Base-by-base conservation (phyloP, 1,140 invertebrate genomes). In the Anagrus nilaparvatae region DNA sequence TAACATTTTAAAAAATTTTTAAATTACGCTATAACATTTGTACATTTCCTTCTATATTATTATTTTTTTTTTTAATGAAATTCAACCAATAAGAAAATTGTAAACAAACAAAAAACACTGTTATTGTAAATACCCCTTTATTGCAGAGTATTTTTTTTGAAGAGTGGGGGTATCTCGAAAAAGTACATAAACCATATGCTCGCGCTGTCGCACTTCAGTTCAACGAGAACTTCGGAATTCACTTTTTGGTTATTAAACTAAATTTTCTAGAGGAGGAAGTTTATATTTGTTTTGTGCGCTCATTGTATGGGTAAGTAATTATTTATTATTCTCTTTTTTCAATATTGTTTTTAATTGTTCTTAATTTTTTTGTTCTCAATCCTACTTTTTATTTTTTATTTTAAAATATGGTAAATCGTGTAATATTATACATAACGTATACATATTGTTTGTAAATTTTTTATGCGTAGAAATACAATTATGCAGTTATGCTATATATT, bases 261-360 rank as follows among this genome's bases (percentile, higher is more conserved):
- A n/a, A n/a, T n/a, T n/a, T n/a, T n/a, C n/a, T n/a, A 28, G 25
- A 37, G 27, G 45, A 39, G 45, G 35, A 31, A 27, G 66, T 67
- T 69, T 67, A 61, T 61, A 53, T 67, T 65, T 67, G 66, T 61
- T 69, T 61, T 59, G 63, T 67, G 62, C 53, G 63, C 63, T 67
- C 66, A 52, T 67, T 69, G 66, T 67, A 69, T 69, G 66, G 66
- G 66, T 67, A 50, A 65, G 66, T 54, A 46, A 18, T 14, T 14
- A 1, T 4, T 19, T 33, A 32, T 17, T 7, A 13, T 25, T 29
- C 16, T 17, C 29, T 18, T 34, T 5, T 37, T 27, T 8, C 10
- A 28, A 17, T 13, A 10, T 28, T 27, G 17, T 5, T 30, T 20
- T 40, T 31, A 13, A 21, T 20, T 40, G 18, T 4, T 9, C 3